phyloP scores from a whole-genome alignment of 1,140 invertebrate species.

The Megathymus violae region DNA sequence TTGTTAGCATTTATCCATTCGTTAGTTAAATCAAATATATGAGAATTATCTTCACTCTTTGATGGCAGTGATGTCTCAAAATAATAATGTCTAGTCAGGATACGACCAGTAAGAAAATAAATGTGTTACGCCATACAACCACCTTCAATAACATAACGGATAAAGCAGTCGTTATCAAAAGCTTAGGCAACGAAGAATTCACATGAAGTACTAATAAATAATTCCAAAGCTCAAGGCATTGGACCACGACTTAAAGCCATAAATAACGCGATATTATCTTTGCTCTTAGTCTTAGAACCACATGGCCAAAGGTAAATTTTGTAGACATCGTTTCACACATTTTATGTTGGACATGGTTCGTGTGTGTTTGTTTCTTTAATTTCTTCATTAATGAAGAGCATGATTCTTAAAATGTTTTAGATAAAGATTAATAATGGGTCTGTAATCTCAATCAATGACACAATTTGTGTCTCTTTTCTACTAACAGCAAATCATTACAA shows the following conservation, averaged over 20 bases:
- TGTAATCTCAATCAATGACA: too few species aligned
- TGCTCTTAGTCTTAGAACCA: constrained; percentile 39
- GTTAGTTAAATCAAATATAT: constrained; percentile 1
- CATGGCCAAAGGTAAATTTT: constrained; percentile 26
- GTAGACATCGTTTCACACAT: constrained; percentile 19
- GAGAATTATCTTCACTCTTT: neutral
- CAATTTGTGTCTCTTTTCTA: too few species aligned
- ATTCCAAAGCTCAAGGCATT: constrained; percentile 48
- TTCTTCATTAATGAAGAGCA: too few species aligned
- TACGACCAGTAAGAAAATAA: constrained; percentile 24
- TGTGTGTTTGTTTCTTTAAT: too few species aligned
- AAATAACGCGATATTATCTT: constrained; percentile 60
- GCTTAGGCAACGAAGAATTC: constrained; percentile 52
- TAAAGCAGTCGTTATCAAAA: constrained; percentile 38
- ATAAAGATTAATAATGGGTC: too few species aligned
- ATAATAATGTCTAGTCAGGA: constrained; percentile 16
- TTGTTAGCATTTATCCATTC: constrained; percentile 16
- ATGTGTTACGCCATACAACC: constrained; percentile 21
- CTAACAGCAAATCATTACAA: too few species aligned
- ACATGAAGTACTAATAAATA: constrained; percentile 41
- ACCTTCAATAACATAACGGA: constrained; percentile 30
- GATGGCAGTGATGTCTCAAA: constrained; percentile 13
- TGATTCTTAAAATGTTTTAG: too few species aligned
- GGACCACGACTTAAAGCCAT: constrained; percentile 56
- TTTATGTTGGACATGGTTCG: too few species aligned